These are phyloP conservation scores for Berghia stephanieae DNA, from an alignment of 1,140 invertebrate genomes.

Conservation along the genomic window DNA sequence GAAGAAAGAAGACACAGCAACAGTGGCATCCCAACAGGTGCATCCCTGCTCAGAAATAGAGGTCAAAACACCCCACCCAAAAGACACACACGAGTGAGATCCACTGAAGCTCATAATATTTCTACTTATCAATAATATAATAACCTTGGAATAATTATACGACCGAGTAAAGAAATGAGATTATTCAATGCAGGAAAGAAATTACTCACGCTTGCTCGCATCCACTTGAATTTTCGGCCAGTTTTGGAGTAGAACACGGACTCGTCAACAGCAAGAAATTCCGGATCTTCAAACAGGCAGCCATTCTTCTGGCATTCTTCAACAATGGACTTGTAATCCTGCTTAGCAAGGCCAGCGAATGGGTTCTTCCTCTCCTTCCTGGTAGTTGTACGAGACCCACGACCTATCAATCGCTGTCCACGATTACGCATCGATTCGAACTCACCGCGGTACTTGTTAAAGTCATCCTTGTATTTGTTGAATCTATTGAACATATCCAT, in stretches of 20 bases:
- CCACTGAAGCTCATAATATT: no score
- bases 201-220: slow-evolving; percentile 57
- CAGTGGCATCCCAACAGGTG: no score
- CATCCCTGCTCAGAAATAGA: no score
- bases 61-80: no score
- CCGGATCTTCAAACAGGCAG: slow-evolving; percentile 63
- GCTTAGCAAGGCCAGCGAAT: slow-evolving; percentile 48
- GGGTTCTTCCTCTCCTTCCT: slow-evolving; percentile 51
- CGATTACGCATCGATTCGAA: slow-evolving; percentile 48
- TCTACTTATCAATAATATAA: background rate
- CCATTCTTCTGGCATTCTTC: slow-evolving; percentile 53
- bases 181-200: background rate
- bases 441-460: slow-evolving; percentile 1
- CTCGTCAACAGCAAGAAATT: slow-evolving; percentile 55
- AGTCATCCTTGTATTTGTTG: background rate
- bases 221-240: slow-evolving; percentile 58
- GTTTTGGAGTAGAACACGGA: slow-evolving; percentile 59
- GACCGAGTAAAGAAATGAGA: background rate
- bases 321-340: slow-evolving; percentile 57
- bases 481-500: slow-evolving; percentile 10
- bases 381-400: slow-evolving; percentile 31
- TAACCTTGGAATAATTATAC: background rate
- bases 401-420: slow-evolving; percentile 22
- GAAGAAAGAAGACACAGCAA: no score
- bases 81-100: no score